Conservation (phyloP, 2,113 vertebrate genomes). For the Ciconia stormi region DNA sequence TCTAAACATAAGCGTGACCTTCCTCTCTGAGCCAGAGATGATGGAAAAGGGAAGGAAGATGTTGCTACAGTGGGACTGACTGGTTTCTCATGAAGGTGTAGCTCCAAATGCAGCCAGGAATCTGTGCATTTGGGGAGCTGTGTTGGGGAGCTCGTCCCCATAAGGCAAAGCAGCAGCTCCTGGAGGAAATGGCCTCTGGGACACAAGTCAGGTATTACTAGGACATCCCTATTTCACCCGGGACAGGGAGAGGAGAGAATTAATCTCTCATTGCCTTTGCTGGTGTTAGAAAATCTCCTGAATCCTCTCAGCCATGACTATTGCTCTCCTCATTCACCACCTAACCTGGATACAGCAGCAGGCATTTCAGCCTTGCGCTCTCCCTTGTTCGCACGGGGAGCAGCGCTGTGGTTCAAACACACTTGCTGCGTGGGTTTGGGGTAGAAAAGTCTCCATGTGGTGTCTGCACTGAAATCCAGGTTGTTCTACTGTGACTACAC, state of each 20-base stretch:
- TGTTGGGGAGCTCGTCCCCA: not conserved
- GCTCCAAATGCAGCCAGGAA: not conserved
- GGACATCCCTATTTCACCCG: not conserved
- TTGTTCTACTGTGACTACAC: not conserved
- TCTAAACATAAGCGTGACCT: not conserved
- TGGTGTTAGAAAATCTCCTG: not conserved
- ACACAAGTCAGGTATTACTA: not conserved
- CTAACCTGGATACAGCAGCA: not conserved
- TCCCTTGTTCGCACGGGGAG: not conserved
- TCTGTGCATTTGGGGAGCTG: not conserved
- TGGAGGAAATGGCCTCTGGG: not conserved
- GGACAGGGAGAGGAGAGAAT: not conserved
- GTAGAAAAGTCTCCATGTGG: not conserved
- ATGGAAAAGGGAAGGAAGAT: not conserved
- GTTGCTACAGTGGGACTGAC: not conserved
- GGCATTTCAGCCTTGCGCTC: not conserved
- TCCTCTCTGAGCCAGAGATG: not conserved
- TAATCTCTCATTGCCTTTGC: not conserved
- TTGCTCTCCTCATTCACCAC: not conserved
- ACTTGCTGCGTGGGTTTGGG: not conserved
- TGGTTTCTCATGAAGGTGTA: fast-evolving
- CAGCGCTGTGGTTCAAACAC: not conserved
- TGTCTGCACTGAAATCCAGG: not conserved
- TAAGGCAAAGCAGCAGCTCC: not conserved
- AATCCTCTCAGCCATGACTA: not conserved